Evolutionary conservation across 2,797 vertebrate genomes (phyloP), one percentile per base, ranked within the genome.

Genomic region (Chaetodon trifasciatus): DNA sequence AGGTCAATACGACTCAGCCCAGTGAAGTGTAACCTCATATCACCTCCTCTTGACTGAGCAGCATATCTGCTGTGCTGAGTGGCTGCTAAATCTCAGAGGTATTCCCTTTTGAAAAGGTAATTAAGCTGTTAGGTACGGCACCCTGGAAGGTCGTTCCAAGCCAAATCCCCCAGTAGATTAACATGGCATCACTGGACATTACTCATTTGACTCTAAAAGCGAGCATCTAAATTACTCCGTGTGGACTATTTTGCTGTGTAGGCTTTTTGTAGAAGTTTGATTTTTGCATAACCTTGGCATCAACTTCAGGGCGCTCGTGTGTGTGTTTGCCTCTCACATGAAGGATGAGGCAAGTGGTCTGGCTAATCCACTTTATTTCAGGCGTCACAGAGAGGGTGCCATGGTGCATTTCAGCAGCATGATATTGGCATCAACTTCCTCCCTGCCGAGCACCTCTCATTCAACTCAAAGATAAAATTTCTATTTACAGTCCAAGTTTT

Each of bases 91-190:
- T 89, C 94, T 93, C 91, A 35, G 81, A 86, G 88, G 92, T 84
- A 85, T 93, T 91, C 81, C 79, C 85, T 88, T 92, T 85, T 87
- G 79, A 90, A 91, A 90, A 93, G 82, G 88, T 92, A 94, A 94
- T 95, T 94, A 94, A 90, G 87, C 72, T 65, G 83, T 90, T 87
- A 82, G 92, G 87, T 89, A 86, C 57, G 55, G 84, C 74, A 82
- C 67, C 83, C 76, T 10, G 77, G 90, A 93, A 94, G 90, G 93
- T 92, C 90, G 83, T 93, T 93, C 89, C 78, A 76, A 91, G 85
- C 82, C 91, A 89, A 89, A 92, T 92, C 89, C 86, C 88, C 55
- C 74, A 70, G 82, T 85, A 88, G 83, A 94, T 94, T 94, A 94
- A 90, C 79, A 67, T 77, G 84, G 76, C 83, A 82, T 91, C 87